A percentile compares a stretch with the other conserved stretches of the same genome.
phyloP scores from a whole-genome alignment of 2,888 invertebrate species.

The Hedychridium roseum region DNA sequence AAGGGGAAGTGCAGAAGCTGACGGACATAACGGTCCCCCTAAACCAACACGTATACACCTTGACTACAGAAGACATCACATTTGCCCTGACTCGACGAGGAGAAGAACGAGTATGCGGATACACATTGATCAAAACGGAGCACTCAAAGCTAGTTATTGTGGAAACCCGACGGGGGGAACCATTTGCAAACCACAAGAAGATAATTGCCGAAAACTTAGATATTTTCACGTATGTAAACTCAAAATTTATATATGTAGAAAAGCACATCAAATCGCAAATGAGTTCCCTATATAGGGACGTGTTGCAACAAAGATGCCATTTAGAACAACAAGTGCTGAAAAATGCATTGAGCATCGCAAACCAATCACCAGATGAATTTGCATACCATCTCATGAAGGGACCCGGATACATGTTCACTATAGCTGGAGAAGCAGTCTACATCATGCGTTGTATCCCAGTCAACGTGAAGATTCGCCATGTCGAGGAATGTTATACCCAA shows the following conservation, averaged over 20 bases:
- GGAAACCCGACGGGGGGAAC: background rate
- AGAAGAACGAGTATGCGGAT: conserved; percentile 16
- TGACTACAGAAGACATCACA: conserved; percentile 10
- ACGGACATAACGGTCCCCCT: background rate
- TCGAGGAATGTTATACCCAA: conserved; percentile 25
- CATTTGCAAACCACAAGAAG: conserved; percentile 2
- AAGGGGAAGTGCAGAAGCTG: conserved; percentile 12
- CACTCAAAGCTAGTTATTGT: conserved; percentile 26
- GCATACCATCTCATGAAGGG: conserved; percentile 29
- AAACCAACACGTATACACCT: conserved; percentile 8
- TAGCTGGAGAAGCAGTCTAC: conserved; percentile 33
- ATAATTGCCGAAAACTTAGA: conserved; percentile 12
- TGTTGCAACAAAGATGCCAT: conserved; percentile 29
- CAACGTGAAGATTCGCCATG: conserved; percentile 15
- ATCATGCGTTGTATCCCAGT: conserved; percentile 29
- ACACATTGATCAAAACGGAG: conserved; percentile 21
- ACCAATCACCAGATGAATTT: conserved; percentile 30
- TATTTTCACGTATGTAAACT: conserved; percentile 22
- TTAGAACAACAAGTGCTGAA: conserved; percentile 27
- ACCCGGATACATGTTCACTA: conserved; percentile 28
- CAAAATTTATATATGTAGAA: conserved; percentile 36
- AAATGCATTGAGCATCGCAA: conserved; percentile 29
- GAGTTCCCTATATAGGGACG: conserved; percentile 20
- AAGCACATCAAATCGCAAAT: conserved; percentile 25
- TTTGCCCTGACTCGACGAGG: conserved; percentile 15